Evolutionary conservation across 1,140 invertebrate species (phyloP).

Genomic region (Drosophila takahashii): DNA sequence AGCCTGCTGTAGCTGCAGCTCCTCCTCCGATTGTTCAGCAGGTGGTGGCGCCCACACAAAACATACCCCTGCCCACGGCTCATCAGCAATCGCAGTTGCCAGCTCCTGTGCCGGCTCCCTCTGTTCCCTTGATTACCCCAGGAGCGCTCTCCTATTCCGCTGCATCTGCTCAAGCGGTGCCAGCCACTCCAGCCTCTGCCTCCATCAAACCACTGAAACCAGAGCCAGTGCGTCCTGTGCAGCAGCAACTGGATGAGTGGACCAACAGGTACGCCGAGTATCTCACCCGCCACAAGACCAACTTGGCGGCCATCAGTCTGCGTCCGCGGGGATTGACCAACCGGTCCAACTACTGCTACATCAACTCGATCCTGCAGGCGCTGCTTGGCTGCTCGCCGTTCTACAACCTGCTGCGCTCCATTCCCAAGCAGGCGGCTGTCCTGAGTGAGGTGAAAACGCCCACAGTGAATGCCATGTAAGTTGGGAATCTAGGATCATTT

Average conservation of each 20-base stretch:
- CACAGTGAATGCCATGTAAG: constrained; percentile 93
- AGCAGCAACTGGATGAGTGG: constrained; percentile 77
- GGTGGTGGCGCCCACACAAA: constrained; percentile 5
- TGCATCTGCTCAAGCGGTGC: constrained; percentile 78
- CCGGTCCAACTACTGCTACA: constrained; percentile 97
- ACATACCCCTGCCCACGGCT: constrained; percentile 35
- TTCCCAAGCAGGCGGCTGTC: constrained; percentile 87
- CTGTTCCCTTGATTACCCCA: constrained; percentile 70
- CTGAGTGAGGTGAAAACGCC: constrained; percentile 90
- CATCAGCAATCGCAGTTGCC: constrained; percentile 67
- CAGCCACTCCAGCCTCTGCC: constrained; percentile 40
- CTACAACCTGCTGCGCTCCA: constrained; percentile 93
- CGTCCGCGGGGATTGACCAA: constrained; percentile 95
- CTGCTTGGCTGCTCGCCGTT: constrained; percentile 96
- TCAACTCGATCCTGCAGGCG: constrained; percentile 96
- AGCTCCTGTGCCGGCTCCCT: constrained; percentile 64
- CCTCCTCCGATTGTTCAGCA: constrained; percentile 17
- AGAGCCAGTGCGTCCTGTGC: constrained; percentile 38
- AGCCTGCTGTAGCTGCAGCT: constrained; percentile 20
- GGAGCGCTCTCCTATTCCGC: constrained; percentile 83
- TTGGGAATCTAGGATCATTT: not conserved
- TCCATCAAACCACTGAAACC: constrained; percentile 53
- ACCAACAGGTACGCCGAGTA: constrained; percentile 88
- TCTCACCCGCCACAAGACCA: constrained; percentile 89
- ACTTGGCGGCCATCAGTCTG: constrained; percentile 90